Evolutionary conservation across 2,888 invertebrate species (phyloP).

Genomic region (Creontiades dilutus): DNA sequence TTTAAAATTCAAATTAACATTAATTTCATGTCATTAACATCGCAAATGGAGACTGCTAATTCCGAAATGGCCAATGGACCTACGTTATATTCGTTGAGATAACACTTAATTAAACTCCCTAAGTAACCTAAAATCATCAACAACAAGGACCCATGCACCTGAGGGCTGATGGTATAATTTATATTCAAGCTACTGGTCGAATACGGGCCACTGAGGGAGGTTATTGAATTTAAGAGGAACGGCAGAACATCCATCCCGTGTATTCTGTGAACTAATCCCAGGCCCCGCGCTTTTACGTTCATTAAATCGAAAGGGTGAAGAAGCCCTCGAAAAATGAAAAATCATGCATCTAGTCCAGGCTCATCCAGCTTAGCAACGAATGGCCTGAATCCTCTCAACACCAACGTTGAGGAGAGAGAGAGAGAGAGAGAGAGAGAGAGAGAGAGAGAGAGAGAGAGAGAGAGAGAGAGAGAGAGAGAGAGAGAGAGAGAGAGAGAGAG

Average conservation of each 20-base stretch:
- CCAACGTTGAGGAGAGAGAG: not conserved
- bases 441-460: constrained; percentile 1
- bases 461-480: not conserved
- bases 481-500: not conserved
- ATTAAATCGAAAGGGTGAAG: constrained; percentile 9
- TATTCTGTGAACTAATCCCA: constrained; percentile 10
- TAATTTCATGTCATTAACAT: too few relatives aligned
- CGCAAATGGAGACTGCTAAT: too few relatives aligned
- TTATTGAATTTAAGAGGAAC: constrained; percentile 12
- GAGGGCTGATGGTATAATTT: too few relatives aligned
- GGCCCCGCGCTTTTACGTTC: constrained; percentile 3
- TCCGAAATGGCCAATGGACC: too few relatives aligned
- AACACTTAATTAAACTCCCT: too few relatives aligned
- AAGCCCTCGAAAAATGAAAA: constrained; percentile 35
- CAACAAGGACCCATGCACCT: too few relatives aligned
- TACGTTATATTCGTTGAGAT: too few relatives aligned
- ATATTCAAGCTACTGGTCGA: too few relatives aligned
- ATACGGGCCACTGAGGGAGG: not conserved
- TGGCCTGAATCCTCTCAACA: too few relatives aligned
- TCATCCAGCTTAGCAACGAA: constrained; percentile 16
- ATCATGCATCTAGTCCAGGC: not conserved
- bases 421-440: not conserved
- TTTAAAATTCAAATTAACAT: too few relatives aligned
- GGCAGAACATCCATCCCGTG: not conserved
- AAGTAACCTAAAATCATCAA: too few relatives aligned